Evolutionary conservation across 1,140 invertebrate genomes (phyloP).

Genomic region (Ostrea edulis): DNA sequence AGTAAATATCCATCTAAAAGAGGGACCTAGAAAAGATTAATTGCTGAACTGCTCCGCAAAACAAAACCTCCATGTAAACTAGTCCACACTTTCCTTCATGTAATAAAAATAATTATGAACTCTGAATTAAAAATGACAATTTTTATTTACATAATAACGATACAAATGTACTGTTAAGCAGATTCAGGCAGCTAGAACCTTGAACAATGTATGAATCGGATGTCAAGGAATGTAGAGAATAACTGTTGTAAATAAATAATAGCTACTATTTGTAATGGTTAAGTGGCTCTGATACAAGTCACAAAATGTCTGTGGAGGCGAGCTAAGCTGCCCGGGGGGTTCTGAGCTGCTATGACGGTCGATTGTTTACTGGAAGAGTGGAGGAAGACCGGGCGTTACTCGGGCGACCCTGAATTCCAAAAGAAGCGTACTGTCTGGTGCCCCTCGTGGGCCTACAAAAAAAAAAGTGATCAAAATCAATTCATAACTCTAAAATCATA

Average conservation of each 20-base stretch:
- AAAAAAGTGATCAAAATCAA: neutral
- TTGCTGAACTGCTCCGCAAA: no score
- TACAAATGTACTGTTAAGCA: constrained; percentile 17
- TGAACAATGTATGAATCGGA: constrained; percentile 18
- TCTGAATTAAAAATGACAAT: neutral
- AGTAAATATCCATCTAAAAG: no score
- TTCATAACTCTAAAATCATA: neutral
- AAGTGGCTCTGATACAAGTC: constrained; percentile 14
- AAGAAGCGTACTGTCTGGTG: constrained; percentile 74
- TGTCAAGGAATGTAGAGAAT: constrained; percentile 37
- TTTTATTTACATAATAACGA: constrained; percentile 37
- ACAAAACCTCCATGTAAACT: no score
- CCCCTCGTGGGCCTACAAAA: constrained; percentile 63
- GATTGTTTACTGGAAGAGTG: constrained; percentile 70
- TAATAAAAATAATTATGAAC: neutral
- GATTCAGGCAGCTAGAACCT: constrained; percentile 27
- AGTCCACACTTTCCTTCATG: neutral
- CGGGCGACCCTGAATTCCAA: constrained; percentile 67
- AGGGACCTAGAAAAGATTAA: no score
- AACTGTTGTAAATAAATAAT: constrained; percentile 34
- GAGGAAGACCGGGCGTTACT: constrained; percentile 62
- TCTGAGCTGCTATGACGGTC: constrained; percentile 57
- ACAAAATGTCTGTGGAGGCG: neutral
- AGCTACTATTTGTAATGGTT: constrained; percentile 37
- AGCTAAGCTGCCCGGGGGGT: neutral